phyloP scores from a whole-genome alignment of 1,140 invertebrate species.

The Eciton burchellii region DNA sequence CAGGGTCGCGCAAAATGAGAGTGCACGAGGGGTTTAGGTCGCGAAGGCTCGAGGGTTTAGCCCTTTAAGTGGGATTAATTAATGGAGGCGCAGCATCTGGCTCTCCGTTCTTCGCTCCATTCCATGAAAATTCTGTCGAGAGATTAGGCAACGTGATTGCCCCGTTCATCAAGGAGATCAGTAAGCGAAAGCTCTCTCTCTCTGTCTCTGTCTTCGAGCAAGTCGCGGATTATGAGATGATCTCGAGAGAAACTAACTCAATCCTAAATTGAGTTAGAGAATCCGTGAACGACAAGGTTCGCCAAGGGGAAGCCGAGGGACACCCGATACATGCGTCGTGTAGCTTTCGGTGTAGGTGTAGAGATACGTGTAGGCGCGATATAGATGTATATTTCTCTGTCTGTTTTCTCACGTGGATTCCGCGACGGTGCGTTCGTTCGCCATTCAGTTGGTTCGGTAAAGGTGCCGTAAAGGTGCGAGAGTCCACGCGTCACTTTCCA shows the following conservation, averaged over 20 bases:
- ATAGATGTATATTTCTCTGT: constrained; percentile 53
- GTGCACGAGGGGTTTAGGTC: too few species aligned
- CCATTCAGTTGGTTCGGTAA: background rate
- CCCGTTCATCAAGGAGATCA: too few species aligned
- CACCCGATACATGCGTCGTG: constrained; percentile 1
- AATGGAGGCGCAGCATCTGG: too few species aligned
- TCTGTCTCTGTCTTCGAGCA: background rate
- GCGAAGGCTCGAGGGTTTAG: too few species aligned
- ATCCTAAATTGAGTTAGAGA: constrained; percentile 4
- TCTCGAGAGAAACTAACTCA: background rate
- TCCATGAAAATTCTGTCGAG: too few species aligned
- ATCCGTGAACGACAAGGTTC: background rate
- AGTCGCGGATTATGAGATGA: background rate
- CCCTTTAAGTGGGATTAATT: too few species aligned
- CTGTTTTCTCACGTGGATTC: constrained; percentile 67
- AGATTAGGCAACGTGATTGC: too few species aligned
- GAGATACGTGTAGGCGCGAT: constrained; percentile 77
- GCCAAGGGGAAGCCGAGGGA: background rate
- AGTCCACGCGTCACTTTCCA: constrained; percentile 59
- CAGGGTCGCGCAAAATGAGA: too few species aligned
- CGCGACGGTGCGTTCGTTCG: constrained; percentile 27
- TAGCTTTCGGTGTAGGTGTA: constrained; percentile 76
- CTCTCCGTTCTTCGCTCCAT: too few species aligned
- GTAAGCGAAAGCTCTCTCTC: background rate
- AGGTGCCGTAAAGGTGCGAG: constrained; percentile 16